Evolutionary conservation across 2,797 vertebrate species (phyloP).

Genomic region (Molossus alvarezi): DNA sequence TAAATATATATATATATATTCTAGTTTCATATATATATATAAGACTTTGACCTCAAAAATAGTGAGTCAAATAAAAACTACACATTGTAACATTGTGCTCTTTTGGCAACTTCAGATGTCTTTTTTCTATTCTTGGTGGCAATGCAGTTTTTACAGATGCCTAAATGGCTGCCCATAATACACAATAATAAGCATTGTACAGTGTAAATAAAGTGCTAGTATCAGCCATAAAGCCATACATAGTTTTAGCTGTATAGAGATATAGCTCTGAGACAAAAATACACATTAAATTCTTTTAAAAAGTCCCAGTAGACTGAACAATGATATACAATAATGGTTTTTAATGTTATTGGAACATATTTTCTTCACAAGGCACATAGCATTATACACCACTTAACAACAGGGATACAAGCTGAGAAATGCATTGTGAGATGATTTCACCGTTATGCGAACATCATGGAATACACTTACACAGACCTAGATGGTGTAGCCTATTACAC

Average conservation of each 20-base stretch:
- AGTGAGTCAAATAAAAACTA: not conserved
- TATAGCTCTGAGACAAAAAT: slow-evolving; percentile 20
- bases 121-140: not conserved
- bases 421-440: not conserved
- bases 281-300: slow-evolving; percentile 64
- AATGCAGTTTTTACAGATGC: not conserved
- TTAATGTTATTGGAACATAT: slow-evolving; percentile 48
- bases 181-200: slow-evolving; percentile 43
- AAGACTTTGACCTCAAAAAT: not conserved
- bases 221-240: slow-evolving; percentile 47
- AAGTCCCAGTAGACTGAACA: slow-evolving; percentile 11
- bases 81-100: not conserved
- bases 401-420: not conserved
- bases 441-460: not conserved
- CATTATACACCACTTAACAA: not conserved
- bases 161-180: slow-evolving; percentile 16
- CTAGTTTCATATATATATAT: too few species aligned
- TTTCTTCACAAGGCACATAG: not conserved
- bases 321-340: slow-evolving; percentile 34
- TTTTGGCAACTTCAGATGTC: not conserved
- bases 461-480: not conserved
- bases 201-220: slow-evolving; percentile 37
- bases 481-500: not conserved
- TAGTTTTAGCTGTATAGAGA: slow-evolving; percentile 44
- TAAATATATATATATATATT: not conserved